Percentiles rank a stretch among this genome's conserved stretches.
phyloP scores from a whole-genome alignment of 2,888 invertebrate genomes.

The Cerastoderma edule region DNA sequence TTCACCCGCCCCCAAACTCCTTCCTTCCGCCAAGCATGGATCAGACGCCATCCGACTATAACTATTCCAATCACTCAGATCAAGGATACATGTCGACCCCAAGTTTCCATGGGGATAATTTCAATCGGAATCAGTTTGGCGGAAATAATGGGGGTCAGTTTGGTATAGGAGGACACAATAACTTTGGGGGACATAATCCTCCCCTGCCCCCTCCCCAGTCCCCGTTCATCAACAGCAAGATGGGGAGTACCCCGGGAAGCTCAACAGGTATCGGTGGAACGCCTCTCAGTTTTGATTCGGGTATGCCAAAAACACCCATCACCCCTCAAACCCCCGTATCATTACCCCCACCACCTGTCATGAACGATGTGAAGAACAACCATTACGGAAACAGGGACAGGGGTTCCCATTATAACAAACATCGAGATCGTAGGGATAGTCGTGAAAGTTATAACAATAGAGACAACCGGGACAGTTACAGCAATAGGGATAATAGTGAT shows the following conservation, averaged over 20 bases:
- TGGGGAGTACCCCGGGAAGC: slow-evolving; percentile 23
- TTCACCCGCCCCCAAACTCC: slow-evolving; percentile 10
- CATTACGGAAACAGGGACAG: slow-evolving; percentile 45
- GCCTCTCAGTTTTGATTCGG: slow-evolving; percentile 55
- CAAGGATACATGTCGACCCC: slow-evolving; percentile 57
- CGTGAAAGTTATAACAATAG: slow-evolving; percentile 52
- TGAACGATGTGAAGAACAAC: slow-evolving; percentile 39
- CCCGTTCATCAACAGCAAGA: slow-evolving; percentile 35
- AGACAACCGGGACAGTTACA: slow-evolving; percentile 39
- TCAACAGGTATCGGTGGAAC: slow-evolving; percentile 42
- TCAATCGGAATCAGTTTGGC: slow-evolving; percentile 35
- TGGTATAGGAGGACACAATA: slow-evolving; percentile 32
- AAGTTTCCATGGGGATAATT: slow-evolving; percentile 43
- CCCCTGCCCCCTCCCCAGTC: slow-evolving; percentile 33
- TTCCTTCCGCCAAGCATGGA: slow-evolving; percentile 42
- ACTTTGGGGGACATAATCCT: slow-evolving; percentile 32
- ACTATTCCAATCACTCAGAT: slow-evolving; percentile 54
- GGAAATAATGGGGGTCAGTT: slow-evolving; percentile 50
- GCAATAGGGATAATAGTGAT: slow-evolving; percentile 52
- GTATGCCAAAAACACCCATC: slow-evolving; percentile 52
- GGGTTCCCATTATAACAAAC: slow-evolving; percentile 28
- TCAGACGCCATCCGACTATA: slow-evolving; percentile 60
- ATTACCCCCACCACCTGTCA: slow-evolving; percentile 25
- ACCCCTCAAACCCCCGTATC: slow-evolving; percentile 57
- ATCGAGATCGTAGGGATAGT: slow-evolving; percentile 35